Evolutionary conservation across 1,140 invertebrate species (phyloP).

Genomic region (Armadillidium nasatum): DNA sequence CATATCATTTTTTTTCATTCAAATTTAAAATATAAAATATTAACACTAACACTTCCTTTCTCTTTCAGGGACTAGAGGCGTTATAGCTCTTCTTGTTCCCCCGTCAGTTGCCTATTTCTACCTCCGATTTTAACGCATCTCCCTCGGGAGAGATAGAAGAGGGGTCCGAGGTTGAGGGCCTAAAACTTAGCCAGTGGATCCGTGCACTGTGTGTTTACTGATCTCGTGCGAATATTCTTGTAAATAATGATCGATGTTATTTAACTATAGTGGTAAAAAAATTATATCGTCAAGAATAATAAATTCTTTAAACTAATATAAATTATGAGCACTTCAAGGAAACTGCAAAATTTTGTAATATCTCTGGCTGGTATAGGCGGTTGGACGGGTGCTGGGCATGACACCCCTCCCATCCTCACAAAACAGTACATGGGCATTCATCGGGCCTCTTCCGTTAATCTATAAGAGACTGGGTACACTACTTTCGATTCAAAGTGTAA

Average conservation of each 20-base stretch:
- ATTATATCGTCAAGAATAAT: background rate
- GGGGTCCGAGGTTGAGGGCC: background rate
- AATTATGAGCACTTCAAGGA: too few species aligned
- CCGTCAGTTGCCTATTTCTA: conserved; percentile 1
- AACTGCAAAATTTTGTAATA: too few species aligned
- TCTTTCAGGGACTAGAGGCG: conserved; percentile 11
- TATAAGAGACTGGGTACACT: background rate
- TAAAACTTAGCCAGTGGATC: conserved; percentile 2
- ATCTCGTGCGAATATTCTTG: background rate
- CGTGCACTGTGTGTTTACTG: conserved; percentile 3
- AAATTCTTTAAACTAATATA: background rate
- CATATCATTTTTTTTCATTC: too few species aligned
- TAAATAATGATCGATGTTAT: background rate
- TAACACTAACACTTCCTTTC: conserved; percentile 1
- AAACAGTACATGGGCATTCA: background rate
- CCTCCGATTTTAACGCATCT: background rate
- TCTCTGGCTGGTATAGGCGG: background rate
- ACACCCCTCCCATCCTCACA: conserved; percentile 5
- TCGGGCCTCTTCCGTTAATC: background rate
- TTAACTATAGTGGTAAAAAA: background rate
- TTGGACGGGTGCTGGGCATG: background rate
- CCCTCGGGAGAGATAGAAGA: background rate
- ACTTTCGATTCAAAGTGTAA: background rate
- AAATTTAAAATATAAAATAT: too few species aligned
- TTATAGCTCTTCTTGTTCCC: background rate